Base-by-base conservation (phyloP, 2,113 vertebrate species). In the Hippotragus niger region DNA sequence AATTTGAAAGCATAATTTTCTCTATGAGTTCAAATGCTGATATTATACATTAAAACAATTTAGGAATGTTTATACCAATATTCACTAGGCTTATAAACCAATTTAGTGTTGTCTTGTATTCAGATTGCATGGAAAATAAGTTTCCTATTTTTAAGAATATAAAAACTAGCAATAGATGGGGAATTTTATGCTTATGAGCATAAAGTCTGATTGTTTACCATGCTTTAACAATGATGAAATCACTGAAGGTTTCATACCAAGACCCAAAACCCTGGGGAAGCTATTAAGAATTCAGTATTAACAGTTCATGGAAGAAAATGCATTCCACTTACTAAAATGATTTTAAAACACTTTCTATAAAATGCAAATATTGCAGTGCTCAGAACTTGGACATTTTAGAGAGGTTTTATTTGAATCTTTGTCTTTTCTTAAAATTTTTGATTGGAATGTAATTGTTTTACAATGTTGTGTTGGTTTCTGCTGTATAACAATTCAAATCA, bases 201-300 rank as follows among this genome's bases (percentile, higher is more conserved):
- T 97, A 97, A 97, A 97, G 64, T 97, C 95, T 84, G 91, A 96
- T 97, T 98, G 96, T 98, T 97, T 97, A 97, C 95, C 96, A 82
- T 97, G 89, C 78, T 84, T 98, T 96, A 98, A 98, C 97, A 98
- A 95, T 97, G 95, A 97, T 98, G 89, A 97, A 97, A 97, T 98
- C 96, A 97, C 95, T 97, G 62, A 97, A 91, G 94, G 52, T 90
- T 97, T 97, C 95, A 76, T 84, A 92, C 88, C 87, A 97, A 94
- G 96, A 98, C 57, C 82, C 87, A 95, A 95, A 97, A 94, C 98
- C 96, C 95, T 98, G 74, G 98, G 98, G 98, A 98, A 96, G 95
- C 98, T 97, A 97, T 98, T 98, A 98, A 89, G 93, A 97, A 98
- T 97, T 98, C 94, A 97, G 71, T 95, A 96, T 97, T 97, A 98